phyloP scores from a whole-genome alignment of 2,888 invertebrate genomes.

The Sicus ferrugineus region DNA sequence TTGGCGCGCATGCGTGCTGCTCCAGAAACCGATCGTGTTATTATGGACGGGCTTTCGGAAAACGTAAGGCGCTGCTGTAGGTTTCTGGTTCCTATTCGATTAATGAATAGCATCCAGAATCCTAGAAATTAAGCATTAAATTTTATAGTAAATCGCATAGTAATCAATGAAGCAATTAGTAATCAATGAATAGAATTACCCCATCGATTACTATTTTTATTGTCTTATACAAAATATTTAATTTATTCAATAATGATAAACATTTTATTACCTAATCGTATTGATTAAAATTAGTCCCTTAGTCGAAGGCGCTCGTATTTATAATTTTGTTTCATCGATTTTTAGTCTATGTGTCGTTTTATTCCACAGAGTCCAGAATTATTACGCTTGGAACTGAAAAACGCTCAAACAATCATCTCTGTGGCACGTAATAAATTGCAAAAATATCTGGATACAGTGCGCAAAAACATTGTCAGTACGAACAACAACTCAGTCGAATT shows the following conservation, averaged over 20 bases:
- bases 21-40: constrained; percentile 50
- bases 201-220: no score
- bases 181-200: no score
- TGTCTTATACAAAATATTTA: no score
- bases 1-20: constrained; percentile 48
- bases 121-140: no score
- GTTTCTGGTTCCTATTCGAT: no score
- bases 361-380: constrained; percentile 63
- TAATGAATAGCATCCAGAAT: no score
- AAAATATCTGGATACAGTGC: constrained; percentile 62
- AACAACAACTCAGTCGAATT: constrained; percentile 54
- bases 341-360: constrained; percentile 6
- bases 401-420: constrained; percentile 65
- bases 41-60: constrained; percentile 64
- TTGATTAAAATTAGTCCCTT: no score
- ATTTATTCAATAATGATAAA: no score
- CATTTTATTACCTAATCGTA: no score
- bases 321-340: neutral
- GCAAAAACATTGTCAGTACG: constrained; percentile 51
- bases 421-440: constrained; percentile 64
- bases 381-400: constrained; percentile 62
- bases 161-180: no score
- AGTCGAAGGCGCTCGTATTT: neutral
- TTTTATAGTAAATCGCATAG: no score
- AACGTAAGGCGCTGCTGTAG: no score